Conservation (phyloP, 2,888 invertebrate genomes). For the Sinohyriopsis cumingii region DNA sequence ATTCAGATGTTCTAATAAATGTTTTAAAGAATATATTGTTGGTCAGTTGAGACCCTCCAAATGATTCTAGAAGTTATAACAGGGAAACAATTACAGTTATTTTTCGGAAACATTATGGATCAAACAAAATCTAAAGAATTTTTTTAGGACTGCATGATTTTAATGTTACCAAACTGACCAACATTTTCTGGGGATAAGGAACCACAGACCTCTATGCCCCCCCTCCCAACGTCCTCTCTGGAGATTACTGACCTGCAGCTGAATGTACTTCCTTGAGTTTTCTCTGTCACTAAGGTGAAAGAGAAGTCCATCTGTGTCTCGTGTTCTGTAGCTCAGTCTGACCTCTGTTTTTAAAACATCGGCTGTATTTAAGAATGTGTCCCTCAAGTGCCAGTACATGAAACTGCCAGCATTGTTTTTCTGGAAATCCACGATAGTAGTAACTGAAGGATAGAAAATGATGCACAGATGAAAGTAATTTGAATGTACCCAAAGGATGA, state of each 20-base stretch:
- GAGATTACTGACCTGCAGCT: slow-evolving; percentile 79
- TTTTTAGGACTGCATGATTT: no score
- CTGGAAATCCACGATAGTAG: slow-evolving; percentile 78
- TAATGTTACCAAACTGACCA: no score
- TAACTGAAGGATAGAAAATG: slow-evolving; percentile 46
- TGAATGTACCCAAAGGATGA: no score
- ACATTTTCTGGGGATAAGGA: no score
- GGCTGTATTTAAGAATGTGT: slow-evolving; percentile 41
- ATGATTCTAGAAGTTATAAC: no score
- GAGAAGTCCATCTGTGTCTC: slow-evolving; percentile 92
- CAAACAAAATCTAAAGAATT: no score
- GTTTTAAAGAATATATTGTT: no score
- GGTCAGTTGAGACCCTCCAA: no score
- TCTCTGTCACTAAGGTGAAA: slow-evolving; percentile 80
- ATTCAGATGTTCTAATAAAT: no score
- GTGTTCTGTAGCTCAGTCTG: slow-evolving; percentile 94
- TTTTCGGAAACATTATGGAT: no score
- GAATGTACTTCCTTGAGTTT: slow-evolving; percentile 81
- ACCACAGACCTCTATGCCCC: background rate
- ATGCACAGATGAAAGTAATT: no score
- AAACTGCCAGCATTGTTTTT: slow-evolving; percentile 86
- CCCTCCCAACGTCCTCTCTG: background rate
- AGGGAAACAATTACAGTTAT: no score
- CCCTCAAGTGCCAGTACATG: slow-evolving; percentile 90
- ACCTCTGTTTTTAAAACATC: slow-evolving; percentile 73